Base-by-base conservation (phyloP, 2,888 invertebrate genomes). In the Camponotus fellah region DNA sequence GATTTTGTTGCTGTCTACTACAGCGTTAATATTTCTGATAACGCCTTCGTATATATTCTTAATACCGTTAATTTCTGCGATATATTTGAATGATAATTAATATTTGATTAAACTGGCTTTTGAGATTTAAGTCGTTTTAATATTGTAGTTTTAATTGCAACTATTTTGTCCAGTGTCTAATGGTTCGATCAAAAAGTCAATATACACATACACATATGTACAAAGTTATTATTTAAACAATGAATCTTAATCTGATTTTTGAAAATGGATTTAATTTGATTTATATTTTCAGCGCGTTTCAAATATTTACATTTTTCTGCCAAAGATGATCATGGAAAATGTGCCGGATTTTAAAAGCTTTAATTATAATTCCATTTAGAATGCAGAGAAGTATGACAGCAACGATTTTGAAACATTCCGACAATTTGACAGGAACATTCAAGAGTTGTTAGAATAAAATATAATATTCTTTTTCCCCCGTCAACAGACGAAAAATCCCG, bases 361-460 rank as follows among this genome's bases (percentile, higher is more conserved):
- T 80, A 80, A 80, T 80, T 80, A 80, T 80, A 80, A 60, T 62
- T 80, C 60, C 60, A 80, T 71, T 80, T 80, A 80, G 46, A 80
- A 71, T 37, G 60, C 46, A 60, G 71, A 17, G 71, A 71, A 71
- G 46, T 71, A 46, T 37, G 71, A 80, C 60, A 46, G 60, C 46
- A 80, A 46, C 60, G 71, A 71, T 71, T 80, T 49, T 17, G 37
- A 60, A 71, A 80, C 62, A 80, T 80, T 60, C 71, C 60, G 79
- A 60, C 60, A 71, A 80, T 68, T 77, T 80, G 71, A 80, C 71
- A 79, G 79, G 60, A 79, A 71, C 71, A 71, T 80, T 71, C 79
- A 80, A 71, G 26, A 80, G 46, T 80, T 60, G 58, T 79, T 71
- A 71, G 71, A 80, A 71, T 80, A 71, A 80, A 80, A 60, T 71